Base-by-base conservation (phyloP, 2,797 vertebrate genomes). In the Argyrosomus regius region DNA sequence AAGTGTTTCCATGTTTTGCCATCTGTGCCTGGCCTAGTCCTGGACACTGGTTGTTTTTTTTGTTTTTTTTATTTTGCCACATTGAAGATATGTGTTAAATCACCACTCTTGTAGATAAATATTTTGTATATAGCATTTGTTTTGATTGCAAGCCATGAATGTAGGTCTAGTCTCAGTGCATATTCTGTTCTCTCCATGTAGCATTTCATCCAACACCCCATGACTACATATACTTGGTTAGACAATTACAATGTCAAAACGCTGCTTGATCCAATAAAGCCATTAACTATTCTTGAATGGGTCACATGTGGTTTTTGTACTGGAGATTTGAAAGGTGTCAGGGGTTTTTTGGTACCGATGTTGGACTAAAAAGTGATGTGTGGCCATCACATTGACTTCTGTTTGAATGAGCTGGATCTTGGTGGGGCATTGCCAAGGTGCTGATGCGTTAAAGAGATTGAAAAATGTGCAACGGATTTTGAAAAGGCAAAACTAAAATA, bases 221-320 rank as follows among this genome's bases (percentile, higher is more conserved):
- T 92, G 70, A 88, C 70, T 78, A 85, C 84, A 87, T 87, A 81
- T 69, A 86, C 71, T 22, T 92, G 85, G 78, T 90, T 83, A 86
- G 90, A 90, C 70, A 88, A 89, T 87, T 80, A 91, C 79, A 56
- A 85, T 94, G 92, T 94, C 87, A 81, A 90, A 87, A 85, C 89
- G 67, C 88, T 95, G 90, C 88, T 93, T 91, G 87, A 94, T 93
- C 90, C 89, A 94, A 95, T 94, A 94, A 95, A 95, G 88, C 92
- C 90, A 91, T 94, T 91, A 93, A 94, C 73, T 93, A 76, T 90
- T 88, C 82, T 90, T 69, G 73, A 92, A 92, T 92, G 91, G 92
- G 92, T 95, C 92, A 94, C 80, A 93, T 91, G 91, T 95, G 89
- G 91, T 94, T 93, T 92, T 95, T 95, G 82, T 93, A 85, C 86